Evolutionary conservation across 2,888 invertebrate species (phyloP).

Genomic region (Drosophila flavopinicola): DNA sequence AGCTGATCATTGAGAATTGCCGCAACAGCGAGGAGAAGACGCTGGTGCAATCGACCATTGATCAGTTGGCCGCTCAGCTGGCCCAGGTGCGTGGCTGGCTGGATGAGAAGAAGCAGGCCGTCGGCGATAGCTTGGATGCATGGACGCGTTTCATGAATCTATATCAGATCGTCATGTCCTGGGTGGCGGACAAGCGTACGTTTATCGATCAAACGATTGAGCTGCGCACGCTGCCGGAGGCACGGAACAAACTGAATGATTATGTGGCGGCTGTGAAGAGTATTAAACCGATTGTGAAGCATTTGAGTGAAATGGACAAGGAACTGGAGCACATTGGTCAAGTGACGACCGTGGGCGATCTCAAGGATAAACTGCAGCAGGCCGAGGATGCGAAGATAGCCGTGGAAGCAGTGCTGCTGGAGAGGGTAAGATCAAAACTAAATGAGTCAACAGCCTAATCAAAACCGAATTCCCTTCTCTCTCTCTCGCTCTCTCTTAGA

Average conservation of each 20-base stretch:
- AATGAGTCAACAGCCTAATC: not conserved
- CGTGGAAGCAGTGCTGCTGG: slow-evolving; percentile 92
- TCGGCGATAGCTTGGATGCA: slow-evolving; percentile 94
- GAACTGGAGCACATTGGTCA: slow-evolving; percentile 93
- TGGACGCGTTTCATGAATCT: slow-evolving; percentile 94
- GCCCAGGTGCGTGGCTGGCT: slow-evolving; percentile 91
- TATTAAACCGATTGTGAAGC: slow-evolving; percentile 94
- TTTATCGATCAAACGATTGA: slow-evolving; percentile 92
- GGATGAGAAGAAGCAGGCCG: slow-evolving; percentile 92
- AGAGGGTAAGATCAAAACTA: slow-evolving; percentile 88
- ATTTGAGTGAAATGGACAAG: slow-evolving; percentile 95
- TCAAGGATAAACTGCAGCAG: slow-evolving; percentile 93
- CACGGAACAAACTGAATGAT: slow-evolving; percentile 93
- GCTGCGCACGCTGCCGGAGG: slow-evolving; percentile 91
- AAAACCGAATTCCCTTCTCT: not conserved
- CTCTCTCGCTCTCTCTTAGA: slow-evolving; percentile 85
- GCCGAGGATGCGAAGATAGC: slow-evolving; percentile 94
- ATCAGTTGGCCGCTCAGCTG: slow-evolving; percentile 91
- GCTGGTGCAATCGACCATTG: slow-evolving; percentile 90
- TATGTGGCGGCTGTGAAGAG: slow-evolving; percentile 95
- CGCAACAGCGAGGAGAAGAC: slow-evolving; percentile 91
- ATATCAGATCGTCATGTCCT: slow-evolving; percentile 91
- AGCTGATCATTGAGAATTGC: slow-evolving; percentile 91
- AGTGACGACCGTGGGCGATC: slow-evolving; percentile 92
- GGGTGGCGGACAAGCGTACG: slow-evolving; percentile 92